Evolutionary conservation across 2,797 vertebrate genomes (phyloP).

Genomic region (Cygnus olor): DNA sequence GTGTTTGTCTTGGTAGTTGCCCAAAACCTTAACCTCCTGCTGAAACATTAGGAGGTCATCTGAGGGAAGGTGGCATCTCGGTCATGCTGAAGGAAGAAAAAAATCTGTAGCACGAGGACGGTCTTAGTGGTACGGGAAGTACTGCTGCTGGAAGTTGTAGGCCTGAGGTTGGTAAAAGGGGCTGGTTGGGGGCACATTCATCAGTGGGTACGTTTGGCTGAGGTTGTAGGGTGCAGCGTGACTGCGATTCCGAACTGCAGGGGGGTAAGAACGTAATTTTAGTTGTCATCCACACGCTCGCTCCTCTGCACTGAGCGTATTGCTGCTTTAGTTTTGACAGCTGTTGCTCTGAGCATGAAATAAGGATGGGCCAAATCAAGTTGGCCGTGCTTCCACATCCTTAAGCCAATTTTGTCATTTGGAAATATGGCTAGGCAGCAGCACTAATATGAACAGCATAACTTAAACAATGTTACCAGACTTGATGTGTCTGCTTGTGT

Average conservation of each 20-base stretch:
- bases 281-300: fast-evolving
- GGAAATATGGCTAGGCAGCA: not conserved
- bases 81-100: not conserved
- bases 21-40: not conserved
- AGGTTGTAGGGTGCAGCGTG: fast-evolving
- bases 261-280: not conserved
- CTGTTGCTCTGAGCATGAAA: not conserved
- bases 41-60: not conserved
- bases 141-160: not conserved
- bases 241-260: not conserved
- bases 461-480: fast-evolving
- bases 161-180: not conserved
- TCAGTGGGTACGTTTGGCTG: not conserved
- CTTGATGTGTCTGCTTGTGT: not conserved
- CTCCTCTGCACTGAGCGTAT: not conserved
- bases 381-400: not conserved
- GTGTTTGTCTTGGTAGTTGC: not conserved
- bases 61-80: not conserved
- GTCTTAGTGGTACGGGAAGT: not conserved
- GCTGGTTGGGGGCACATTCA: fast-evolving
- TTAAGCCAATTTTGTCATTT: not conserved
- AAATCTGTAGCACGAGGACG: not conserved
- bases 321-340: not conserved
- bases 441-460: not conserved
- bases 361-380: not conserved